phyloP scores from a whole-genome alignment of 2,797 vertebrate genomes.

The Enteromius treurensis region DNA sequence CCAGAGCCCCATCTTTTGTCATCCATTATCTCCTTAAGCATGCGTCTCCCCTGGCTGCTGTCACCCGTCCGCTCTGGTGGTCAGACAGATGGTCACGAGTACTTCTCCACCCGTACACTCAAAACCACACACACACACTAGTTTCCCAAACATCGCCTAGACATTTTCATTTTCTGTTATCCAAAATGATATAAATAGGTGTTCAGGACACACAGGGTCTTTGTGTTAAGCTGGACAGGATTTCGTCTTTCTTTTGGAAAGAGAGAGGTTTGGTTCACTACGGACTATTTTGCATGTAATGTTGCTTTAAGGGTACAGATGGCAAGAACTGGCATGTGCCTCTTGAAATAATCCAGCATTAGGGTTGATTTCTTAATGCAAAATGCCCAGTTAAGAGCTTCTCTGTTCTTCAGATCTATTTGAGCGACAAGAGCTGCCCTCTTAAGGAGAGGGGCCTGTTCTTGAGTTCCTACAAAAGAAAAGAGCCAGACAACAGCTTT shows the following conservation, averaged over 20 bases:
- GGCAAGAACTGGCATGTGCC: constrained; percentile 36
- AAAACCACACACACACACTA: constrained; percentile 4
- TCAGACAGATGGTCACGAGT: constrained; percentile 73
- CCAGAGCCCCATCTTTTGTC: constrained; percentile 67
- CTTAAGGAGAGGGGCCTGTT: constrained; percentile 1
- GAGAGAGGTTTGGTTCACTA: not conserved
- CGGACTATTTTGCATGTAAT: not conserved
- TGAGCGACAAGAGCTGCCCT: constrained; percentile 12
- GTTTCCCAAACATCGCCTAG: not conserved
- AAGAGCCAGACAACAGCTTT: not conserved
- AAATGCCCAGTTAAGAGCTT: constrained; percentile 1
- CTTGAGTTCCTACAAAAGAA: not conserved
- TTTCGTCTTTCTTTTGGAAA: not conserved
- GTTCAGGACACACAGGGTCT: not conserved
- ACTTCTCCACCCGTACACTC: constrained; percentile 38
- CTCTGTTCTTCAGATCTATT: constrained; percentile 4
- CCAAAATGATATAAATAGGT: not conserved
- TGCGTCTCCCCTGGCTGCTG: constrained; percentile 63
- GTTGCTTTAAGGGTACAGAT: constrained; percentile 6
- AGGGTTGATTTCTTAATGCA: constrained; percentile 15
- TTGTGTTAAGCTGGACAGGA: not conserved
- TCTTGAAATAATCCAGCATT: constrained; percentile 33
- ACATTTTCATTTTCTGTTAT: constrained; percentile 3
- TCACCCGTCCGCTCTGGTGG: constrained; percentile 63
- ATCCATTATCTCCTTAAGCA: constrained; percentile 73